Evolutionary conservation across 2,888 invertebrate genomes (phyloP).

Genomic region (Actias luna): DNA sequence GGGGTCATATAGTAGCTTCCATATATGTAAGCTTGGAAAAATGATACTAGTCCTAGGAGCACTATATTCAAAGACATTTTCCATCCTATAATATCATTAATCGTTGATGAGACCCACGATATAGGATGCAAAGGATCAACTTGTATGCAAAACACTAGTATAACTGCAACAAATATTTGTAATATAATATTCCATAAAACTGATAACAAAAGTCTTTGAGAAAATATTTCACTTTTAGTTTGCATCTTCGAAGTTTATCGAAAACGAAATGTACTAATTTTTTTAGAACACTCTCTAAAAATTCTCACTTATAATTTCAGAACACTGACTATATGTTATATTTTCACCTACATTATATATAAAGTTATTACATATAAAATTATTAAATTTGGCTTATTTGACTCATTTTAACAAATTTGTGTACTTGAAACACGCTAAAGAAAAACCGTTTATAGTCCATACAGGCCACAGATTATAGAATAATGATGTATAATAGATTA

Average conservation of each 20-base stretch:
- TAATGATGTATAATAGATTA: too few species aligned
- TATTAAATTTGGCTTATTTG: too few species aligned
- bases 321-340: background rate
- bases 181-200: conserved; percentile 82
- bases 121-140: conserved; percentile 84
- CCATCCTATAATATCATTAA: conserved; percentile 81
- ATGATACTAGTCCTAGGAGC: conserved; percentile 83
- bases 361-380: too few species aligned
- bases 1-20: conserved; percentile 86
- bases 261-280: background rate
- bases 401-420: too few species aligned
- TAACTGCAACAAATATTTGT: conserved; percentile 74
- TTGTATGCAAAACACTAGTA: conserved; percentile 82
- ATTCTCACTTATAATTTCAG: background rate
- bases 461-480: too few species aligned
- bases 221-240: conserved; percentile 79
- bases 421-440: too few species aligned
- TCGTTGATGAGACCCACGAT: conserved; percentile 83
- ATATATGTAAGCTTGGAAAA: conserved; percentile 87
- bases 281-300: background rate
- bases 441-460: too few species aligned
- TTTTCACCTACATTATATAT: background rate
- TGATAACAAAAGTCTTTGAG: conserved; percentile 82
- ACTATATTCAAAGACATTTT: conserved; percentile 85
- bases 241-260: conserved; percentile 47